Evolutionary conservation across 2,113 vertebrate genomes (phyloP), one percentile per base, ranked within the genome.

Genomic region (Anthoscopus minutus): DNA sequence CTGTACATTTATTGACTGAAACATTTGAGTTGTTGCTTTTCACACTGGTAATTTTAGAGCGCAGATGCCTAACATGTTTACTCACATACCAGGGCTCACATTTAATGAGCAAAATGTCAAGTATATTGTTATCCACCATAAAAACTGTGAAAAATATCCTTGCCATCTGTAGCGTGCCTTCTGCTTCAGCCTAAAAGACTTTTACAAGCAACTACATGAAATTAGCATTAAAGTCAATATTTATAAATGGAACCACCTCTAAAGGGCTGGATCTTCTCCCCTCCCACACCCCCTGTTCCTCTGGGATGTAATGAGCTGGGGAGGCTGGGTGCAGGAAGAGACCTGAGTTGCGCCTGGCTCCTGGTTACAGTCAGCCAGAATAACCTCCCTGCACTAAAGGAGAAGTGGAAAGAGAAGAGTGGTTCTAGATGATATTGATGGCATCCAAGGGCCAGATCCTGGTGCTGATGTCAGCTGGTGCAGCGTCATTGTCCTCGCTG

Each of bases 71-170:
- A 57, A 96, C 86, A 60, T 96, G 96, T 96, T 96, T 97, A 97
- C 97, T 97, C 94, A 95, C 95, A 97, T 96, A 96, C 96, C 95
- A 96, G 93, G 97, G 94, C 97, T 97, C 97, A 96, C 93, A 96
- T 97, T 97, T 97, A 98, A 98, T 97, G 96, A 97, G 97, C 94
- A 97, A 97, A 97, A 97, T 97, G 97, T 98, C 98, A 97, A 97
- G 97, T 96, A 97, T 97, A 98, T 97, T 97, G 97, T 97, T 97
- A 97, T 96, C 97, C 96, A 96, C 94, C 97, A 94, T 93, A 95
- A 97, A 98, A 98, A 91, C 97, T 97, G 97, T 98, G 97, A 98
- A 98, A 98, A 97, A 96, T 97, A 97, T 97, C 97, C 95, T 97
- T 97, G 93, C 97, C 97, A 97, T 97, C 97, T 97, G 97, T 94